Percentiles rank a stretch among this genome's conserved stretches.
These are phyloP conservation scores for Chromobotia macracanthus DNA, from an alignment of 2,797 vertebrate species.

Conservation along the genomic window DNA sequence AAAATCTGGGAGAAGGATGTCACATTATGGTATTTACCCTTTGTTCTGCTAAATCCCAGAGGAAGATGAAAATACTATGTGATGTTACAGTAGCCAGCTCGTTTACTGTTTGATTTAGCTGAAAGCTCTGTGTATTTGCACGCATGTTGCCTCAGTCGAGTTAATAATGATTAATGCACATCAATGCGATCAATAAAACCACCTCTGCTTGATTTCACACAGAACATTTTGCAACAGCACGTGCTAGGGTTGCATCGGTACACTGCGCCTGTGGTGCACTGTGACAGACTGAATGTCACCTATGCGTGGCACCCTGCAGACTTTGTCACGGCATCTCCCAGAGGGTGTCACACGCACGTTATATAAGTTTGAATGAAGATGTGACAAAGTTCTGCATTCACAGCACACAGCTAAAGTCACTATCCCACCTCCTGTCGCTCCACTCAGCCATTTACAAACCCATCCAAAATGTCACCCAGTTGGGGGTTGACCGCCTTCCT, in stretches of 20 bases:
- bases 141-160: background rate
- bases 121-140: constrained; percentile 9
- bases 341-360: constrained; percentile 22
- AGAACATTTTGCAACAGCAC: too few species aligned
- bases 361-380: constrained; percentile 34
- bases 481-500: constrained; percentile 30
- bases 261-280: background rate
- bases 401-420: constrained; percentile 3
- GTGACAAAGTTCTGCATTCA: constrained; percentile 8
- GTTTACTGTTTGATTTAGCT: background rate
- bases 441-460: constrained; percentile 33
- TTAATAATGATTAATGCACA: constrained; percentile 4
- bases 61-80: background rate
- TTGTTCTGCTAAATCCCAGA: constrained; percentile 14
- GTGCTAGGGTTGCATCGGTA: background rate
- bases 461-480: constrained; percentile 51
- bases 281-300: constrained; percentile 24
- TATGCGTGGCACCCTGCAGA: background rate
- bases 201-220: background rate
- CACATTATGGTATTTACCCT: constrained; percentile 12
- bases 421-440: constrained; percentile 17
- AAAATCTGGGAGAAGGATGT: constrained; percentile 5
- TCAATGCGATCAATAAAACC: background rate
- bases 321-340: constrained; percentile 4
- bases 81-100: constrained; percentile 1